Percentiles rank a stretch among this genome's conserved stretches.
Conservation (phyloP, 1,140 invertebrate species). For the Laodelphax striatellus region DNA sequence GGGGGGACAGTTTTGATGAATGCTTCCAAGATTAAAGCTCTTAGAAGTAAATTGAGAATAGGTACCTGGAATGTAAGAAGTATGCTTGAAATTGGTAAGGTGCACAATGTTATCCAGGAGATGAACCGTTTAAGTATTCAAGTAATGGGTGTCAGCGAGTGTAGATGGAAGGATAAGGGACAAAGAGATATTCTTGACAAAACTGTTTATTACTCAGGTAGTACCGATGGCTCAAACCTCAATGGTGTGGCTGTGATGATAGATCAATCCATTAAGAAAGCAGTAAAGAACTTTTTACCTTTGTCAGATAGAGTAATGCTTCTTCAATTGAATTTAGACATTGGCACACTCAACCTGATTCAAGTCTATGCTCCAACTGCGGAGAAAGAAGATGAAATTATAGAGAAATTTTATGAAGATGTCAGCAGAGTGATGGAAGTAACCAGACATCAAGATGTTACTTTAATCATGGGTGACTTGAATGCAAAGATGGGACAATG, state of each 20-base stretch:
- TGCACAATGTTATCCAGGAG: neutral
- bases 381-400: constrained; percentile 16
- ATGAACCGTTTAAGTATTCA: neutral
- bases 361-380: constrained; percentile 26
- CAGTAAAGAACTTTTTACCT: neutral
- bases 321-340: constrained; percentile 8
- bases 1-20: neutral
- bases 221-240: neutral
- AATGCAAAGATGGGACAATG: constrained; percentile 24
- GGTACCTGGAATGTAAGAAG: neutral
- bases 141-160: neutral
- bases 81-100: neutral
- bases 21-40: neutral
- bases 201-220: neutral
- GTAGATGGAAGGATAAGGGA: neutral
- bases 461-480: constrained; percentile 23
- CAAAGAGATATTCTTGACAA: constrained; percentile 3
- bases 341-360: constrained; percentile 24
- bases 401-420: constrained; percentile 22
- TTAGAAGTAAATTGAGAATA: neutral
- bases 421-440: constrained; percentile 11
- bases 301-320: constrained; percentile 17
- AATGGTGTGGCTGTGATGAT: constrained; percentile 17
- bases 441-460: constrained; percentile 17
- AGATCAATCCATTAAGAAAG: neutral